Percentiles rank a stretch among this genome's conserved stretches.
Evolutionary conservation across 1,140 invertebrate species (phyloP).

Genomic region (Aphidius ervi): DNA sequence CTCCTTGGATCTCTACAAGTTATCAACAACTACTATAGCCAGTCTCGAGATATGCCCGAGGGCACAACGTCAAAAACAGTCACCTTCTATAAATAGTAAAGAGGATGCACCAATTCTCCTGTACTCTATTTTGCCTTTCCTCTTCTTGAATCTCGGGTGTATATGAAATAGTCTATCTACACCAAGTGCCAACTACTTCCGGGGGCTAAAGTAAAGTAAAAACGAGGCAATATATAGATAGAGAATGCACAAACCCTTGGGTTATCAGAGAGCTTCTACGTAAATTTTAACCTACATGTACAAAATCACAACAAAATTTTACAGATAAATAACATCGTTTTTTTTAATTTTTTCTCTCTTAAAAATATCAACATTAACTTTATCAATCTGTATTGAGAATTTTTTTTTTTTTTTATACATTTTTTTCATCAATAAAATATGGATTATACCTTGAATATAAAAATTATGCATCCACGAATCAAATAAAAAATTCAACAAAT

Average conservation of each 20-base stretch:
- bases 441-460: no score
- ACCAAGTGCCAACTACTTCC: not conserved
- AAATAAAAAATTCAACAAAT: no score
- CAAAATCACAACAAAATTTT: no score
- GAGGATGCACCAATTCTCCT: not conserved
- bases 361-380: no score
- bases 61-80: slow-evolving; percentile 2
- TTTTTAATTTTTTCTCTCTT: no score
- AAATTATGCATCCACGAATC: no score
- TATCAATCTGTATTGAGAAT: no score
- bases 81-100: not conserved
- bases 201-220: not conserved
- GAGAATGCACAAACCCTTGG: not conserved
- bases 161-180: not conserved
- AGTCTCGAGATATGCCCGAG: not conserved
- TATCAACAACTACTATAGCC: not conserved
- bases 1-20: no score
- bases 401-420: no score
- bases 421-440: no score
- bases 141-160: not conserved
- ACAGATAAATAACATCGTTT: no score
- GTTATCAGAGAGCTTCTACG: not conserved
- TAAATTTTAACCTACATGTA: not conserved
- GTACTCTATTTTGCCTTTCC: not conserved
- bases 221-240: not conserved